Evolutionary conservation across 37 sponge, comb jelly and placozoan genomes (phyloP), one percentile per base, ranked within the genome.

Genomic region (Petrosia ficiformis): DNA sequence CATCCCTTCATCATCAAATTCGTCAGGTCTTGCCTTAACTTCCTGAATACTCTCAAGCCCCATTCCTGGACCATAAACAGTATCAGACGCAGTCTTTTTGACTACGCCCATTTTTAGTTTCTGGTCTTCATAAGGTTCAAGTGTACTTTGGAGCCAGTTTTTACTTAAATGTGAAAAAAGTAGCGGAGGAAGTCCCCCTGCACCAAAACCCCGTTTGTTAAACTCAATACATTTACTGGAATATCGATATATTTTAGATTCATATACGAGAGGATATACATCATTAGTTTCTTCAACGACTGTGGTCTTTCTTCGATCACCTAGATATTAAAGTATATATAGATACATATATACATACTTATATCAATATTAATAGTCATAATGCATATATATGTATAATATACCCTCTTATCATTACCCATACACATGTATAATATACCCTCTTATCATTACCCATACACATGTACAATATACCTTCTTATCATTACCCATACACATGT

Each of bases 121-220:
- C 16, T 10, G 16, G 5, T 5, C 3, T 37, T 8, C 39, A 26
- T 38, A 29, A 36, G 63, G 59, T 38, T 76, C 39, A 2, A 10
- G 42, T 16, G 39, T 48, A 8, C 14, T 8, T 19, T 48, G 54
- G 14, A 48, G 8, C 90, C 90, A 90, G 74, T 84, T 84, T 4
- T 77, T 65, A 37, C n/a, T 32, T 31, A 77, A 32, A 48, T 90
- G 90, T 11, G 86, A 81, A 57, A 73, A 90, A 32, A 36, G 19
- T 11, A 64, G 59, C 10, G 90, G 90, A 38, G 81, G 75, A 0
- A 90, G 54, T 0, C 90, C 90, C 14, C 82, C 90, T 0, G 90
- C 90, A 22, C 90, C 90, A 74, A 90, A 90, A 42, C 90, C 90
- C 0, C 37, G 54, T 3, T 37, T 2, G 68, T 89, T 73, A 61